phyloP scores from a whole-genome alignment of 2,797 vertebrate species.

The Pangasius djambal region DNA sequence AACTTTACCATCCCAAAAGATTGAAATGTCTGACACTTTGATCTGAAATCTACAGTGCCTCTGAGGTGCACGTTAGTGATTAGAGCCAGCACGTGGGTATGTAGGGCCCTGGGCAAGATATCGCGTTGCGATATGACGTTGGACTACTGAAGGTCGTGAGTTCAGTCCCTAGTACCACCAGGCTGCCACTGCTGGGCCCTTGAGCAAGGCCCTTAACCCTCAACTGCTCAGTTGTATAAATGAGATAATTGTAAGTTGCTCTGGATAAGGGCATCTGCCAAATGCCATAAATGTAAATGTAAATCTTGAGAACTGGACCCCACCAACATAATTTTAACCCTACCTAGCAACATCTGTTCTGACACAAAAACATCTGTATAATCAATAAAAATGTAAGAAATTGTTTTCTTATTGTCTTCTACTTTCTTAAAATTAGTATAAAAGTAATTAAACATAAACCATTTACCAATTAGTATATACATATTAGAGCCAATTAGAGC shows the following conservation, averaged over 20 bases:
- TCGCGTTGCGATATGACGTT: too few relatives aligned
- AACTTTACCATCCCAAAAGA: not conserved
- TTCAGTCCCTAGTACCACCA: too few relatives aligned
- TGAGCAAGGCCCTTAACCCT: too few relatives aligned
- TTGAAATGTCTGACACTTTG: not conserved
- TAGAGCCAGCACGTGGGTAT: not conserved
- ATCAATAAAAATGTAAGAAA: not conserved
- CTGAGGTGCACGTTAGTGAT: not conserved
- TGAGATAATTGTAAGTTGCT: too few relatives aligned
- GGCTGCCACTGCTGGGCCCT: too few relatives aligned
- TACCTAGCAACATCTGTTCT: not conserved
- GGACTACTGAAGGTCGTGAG: too few relatives aligned
- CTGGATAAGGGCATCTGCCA: too few relatives aligned
- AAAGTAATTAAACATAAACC: not conserved
- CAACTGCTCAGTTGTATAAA: too few relatives aligned
- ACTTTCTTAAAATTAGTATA: not conserved
- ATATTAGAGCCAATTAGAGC: not conserved
- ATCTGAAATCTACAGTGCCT: slow-evolving; percentile 8
- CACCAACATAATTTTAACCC: not conserved
- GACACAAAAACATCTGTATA: not conserved
- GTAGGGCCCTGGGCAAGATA: not conserved
- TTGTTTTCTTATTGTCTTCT: not conserved
- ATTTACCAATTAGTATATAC: not conserved
- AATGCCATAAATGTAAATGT: too few relatives aligned
- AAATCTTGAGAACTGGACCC: not conserved